A percentile compares a stretch with the other conserved stretches of the same genome.
phyloP scores from a whole-genome alignment of 2,888 invertebrate species.

The Drosophila hawaiiensis region DNA sequence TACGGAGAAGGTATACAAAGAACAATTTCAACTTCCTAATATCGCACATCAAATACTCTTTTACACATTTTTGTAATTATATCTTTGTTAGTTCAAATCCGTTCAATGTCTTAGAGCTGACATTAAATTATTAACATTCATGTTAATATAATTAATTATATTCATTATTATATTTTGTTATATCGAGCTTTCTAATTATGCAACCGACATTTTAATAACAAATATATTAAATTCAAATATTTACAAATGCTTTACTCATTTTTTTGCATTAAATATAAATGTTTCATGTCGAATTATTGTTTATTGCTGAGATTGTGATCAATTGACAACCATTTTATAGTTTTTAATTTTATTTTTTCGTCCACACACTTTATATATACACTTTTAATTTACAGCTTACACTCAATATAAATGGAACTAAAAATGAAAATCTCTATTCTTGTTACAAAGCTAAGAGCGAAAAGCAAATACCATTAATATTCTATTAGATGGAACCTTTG shows the following conservation, averaged over 20 bases:
- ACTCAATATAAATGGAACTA: background rate
- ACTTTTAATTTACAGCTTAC: background rate
- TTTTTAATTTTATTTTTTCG: background rate
- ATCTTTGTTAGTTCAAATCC: background rate
- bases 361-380: accelerated
- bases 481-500: conserved; percentile 7
- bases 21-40: background rate
- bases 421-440: accelerated
- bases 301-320: background rate
- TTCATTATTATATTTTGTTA: background rate
- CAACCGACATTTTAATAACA: background rate
- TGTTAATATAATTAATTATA: no score
- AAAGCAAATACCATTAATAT: conserved; percentile 10
- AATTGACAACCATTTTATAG: background rate
- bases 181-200: background rate
- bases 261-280: background rate
- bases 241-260: background rate
- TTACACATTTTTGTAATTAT: background rate
- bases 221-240: background rate
- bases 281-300: background rate
- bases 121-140: no score
- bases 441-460: conserved; percentile 1
- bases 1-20: background rate
- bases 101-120: background rate
- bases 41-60: background rate